Base-by-base conservation (phyloP, 2,113 vertebrate species). In the Martes martes region DNA sequence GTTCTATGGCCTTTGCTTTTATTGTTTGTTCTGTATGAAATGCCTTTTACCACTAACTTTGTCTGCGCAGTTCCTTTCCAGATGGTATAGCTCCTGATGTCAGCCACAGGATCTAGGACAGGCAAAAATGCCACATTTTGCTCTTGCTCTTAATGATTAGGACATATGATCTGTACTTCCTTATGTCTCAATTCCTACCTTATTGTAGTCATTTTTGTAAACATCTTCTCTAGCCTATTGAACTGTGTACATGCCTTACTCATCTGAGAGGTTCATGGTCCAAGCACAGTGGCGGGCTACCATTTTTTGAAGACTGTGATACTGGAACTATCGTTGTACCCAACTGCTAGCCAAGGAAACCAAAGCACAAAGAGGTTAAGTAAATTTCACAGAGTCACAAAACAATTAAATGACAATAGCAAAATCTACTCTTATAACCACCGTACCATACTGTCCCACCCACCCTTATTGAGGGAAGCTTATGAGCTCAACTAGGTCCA, bases 391-490 rank as follows among this genome's bases (percentile, higher is more conserved):
- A 31, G 26, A 63, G 21, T 50, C 33, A 69, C 33, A 13, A n/a
- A n/a, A 85, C 5, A 81, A 33, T 15, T 39, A 81, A 65, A 13
- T 23, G n/a, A 19, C 52, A 63, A 11, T 28, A 33, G 11, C 11
- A 80, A 33, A 63, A 26, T 33, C 83, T 52, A 47, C 14, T 50
- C 11, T 65, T 78, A 6, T n/a, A 42, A 7, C 42, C 19, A 63
- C 10, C 15, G 3, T 8, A 18, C 10, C 33, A 1, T 19, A 4
- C 11, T 33, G 0, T 7, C 33, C 23, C 26, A 73, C 9, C 11
- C 9, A 67, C 63, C 42, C 1, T 59, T 57, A 2, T 3, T 39
- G 9, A 63, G 84, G 14, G 76, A 81, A 50, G 59, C 52, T 11
- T 47, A 67, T 55, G 9, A 86, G 8, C 18, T 82, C n/a, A n/a